These are phyloP conservation scores for Gobiocypris rarus DNA, from an alignment of 2,113 vertebrate genomes.

Conservation along the genomic window DNA sequence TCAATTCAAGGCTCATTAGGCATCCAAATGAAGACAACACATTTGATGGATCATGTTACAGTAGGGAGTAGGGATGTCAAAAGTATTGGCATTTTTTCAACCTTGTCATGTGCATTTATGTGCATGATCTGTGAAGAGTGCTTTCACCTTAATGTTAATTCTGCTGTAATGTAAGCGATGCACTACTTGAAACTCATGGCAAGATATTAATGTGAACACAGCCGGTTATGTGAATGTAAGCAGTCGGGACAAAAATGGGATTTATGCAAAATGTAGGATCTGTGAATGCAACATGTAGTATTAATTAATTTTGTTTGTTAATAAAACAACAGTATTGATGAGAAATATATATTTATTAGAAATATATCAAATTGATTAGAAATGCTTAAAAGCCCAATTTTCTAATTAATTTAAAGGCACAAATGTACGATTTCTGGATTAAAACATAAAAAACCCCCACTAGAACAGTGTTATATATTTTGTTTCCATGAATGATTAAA, in stretches of 20 bases:
- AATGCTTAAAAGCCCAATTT: background rate
- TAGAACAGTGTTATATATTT: too few species aligned
- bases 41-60: background rate
- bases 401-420: background rate
- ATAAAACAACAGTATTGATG: background rate
- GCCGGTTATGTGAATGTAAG: background rate
- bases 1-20: conserved; percentile 20
- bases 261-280: background rate
- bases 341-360: background rate
- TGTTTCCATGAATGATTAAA: too few species aligned
- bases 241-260: background rate
- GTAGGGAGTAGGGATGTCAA: background rate
- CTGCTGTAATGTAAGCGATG: background rate
- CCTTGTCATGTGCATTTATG: background rate
- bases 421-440: too few species aligned
- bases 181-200: background rate
- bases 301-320: background rate
- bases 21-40: conserved; percentile 25
- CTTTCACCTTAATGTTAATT: background rate
- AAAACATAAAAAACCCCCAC: too few species aligned
- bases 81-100: background rate
- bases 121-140: background rate
- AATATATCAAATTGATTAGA: background rate
- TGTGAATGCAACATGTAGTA: background rate
- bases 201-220: background rate